Conservation (phyloP, 1,140 invertebrate species). For the Drosophila erecta region DNA sequence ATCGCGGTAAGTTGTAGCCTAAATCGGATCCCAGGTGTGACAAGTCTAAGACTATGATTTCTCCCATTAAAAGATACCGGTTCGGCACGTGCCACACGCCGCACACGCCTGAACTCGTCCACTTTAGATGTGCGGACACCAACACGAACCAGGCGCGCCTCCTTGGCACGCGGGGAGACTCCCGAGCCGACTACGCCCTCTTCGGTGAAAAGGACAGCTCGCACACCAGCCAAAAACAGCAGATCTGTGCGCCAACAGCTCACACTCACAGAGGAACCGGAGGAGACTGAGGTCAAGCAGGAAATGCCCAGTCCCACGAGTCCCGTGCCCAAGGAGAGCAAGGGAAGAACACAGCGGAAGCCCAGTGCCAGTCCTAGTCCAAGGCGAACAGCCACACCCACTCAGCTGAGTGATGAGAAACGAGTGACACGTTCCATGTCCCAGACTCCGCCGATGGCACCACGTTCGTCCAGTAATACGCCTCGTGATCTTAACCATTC, state of each 20-base stretch:
- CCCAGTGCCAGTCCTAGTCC: neutral
- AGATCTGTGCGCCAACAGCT: conserved; percentile 33
- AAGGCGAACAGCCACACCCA: neutral
- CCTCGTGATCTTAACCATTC: conserved; percentile 6
- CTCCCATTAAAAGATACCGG: conserved; percentile 12
- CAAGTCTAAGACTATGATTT: neutral
- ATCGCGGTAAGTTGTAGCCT: conserved; percentile 46
- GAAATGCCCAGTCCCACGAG: neutral
- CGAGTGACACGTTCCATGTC: conserved; percentile 68
- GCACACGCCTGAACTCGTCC: conserved; percentile 60
- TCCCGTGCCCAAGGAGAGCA: neutral
- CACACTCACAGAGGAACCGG: conserved; percentile 41
- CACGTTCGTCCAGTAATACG: conserved; percentile 9
- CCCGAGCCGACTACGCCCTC: conserved; percentile 51
- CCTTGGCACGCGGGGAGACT: conserved; percentile 58
- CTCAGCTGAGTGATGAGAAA: conserved; percentile 6
- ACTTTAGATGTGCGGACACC: conserved; percentile 59
- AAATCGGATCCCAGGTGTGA: neutral
- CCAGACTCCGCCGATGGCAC: conserved; percentile 50
- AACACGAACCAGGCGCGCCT: conserved; percentile 44
- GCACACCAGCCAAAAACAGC: conserved; percentile 50
- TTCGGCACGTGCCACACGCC: conserved; percentile 59
- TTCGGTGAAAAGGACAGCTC: conserved; percentile 36
- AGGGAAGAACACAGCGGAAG: neutral
- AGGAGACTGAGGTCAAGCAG: conserved; percentile 8